Evolutionary conservation across 2,888 invertebrate species (phyloP).

Genomic region (Ellobium chinense): DNA sequence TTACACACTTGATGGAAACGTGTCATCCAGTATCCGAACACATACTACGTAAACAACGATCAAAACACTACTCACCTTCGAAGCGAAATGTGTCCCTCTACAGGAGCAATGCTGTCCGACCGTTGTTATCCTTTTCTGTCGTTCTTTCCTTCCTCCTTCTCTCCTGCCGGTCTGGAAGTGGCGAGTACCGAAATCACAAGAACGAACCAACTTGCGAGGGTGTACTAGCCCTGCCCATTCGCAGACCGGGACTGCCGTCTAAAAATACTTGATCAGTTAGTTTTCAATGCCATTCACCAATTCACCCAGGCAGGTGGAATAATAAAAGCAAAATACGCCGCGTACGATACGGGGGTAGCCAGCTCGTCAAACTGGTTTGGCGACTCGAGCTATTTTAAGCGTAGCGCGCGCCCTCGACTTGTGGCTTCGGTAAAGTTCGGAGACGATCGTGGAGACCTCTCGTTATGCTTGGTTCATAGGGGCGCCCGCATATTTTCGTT

Average conservation of each 20-base stretch:
- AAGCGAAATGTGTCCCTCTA: neutral
- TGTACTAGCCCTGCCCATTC: constrained; percentile 31
- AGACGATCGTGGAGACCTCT: constrained; percentile 44
- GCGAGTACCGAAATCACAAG: neutral
- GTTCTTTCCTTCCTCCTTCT: neutral
- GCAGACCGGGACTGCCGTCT: neutral
- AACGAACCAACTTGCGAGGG: neutral
- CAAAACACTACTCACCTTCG: neutral
- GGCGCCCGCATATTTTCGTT: too few relatives aligned
- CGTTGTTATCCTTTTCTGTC: neutral
- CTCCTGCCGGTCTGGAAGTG: neutral
- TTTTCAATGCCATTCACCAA: constrained; percentile 8
- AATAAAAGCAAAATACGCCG: constrained; percentile 13
- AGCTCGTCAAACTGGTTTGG: constrained; percentile 44
- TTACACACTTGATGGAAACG: too few relatives aligned
- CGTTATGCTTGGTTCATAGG: too few relatives aligned
- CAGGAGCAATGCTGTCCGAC: neutral
- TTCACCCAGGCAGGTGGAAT: neutral
- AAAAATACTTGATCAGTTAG: constrained; percentile 34
- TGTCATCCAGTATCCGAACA: too few relatives aligned
- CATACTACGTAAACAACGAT: too few relatives aligned
- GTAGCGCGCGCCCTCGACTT: constrained; percentile 37
- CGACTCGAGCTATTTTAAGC: constrained; percentile 20
- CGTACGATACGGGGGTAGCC: neutral
- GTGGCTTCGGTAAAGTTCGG: constrained; percentile 43